Evolutionary conservation across 2,113 vertebrate genomes (phyloP), one percentile per base, ranked within the genome.

Genomic region (Ceratotherium simum): DNA sequence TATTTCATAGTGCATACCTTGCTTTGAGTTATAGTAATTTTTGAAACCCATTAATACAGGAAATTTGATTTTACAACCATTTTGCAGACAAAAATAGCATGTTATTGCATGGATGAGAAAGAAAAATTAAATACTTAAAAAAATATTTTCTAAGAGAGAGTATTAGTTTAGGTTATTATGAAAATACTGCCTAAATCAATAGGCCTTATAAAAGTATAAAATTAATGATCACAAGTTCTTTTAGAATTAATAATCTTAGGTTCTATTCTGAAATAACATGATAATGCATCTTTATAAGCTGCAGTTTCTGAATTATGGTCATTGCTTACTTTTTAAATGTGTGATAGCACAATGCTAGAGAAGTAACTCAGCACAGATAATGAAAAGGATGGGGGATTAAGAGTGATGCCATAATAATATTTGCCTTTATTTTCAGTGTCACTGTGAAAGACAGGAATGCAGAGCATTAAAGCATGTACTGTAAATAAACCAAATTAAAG

Each of bases 401-500:
- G 21, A 46, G 31, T 84, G 69, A 89, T 46, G 8, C 1, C 16
- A 42, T 56, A 33, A 85, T 78, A 65, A 2, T 76, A 48, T 97
- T 97, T 97, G 92, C 96, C 96, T 96, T 97, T 97, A 87, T 97
- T 97, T 96, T 90, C 92, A 85, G 91, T 17, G 21, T 97, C 54
- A 33, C 95, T 92, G 79, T 4, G 3, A 87, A 97, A 97, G 94
- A 96, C 8, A 16, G 94, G 90, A 97, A 85, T 67, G 90, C 1
- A 4, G 87, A 95, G 72, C 98, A 90, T 97, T 98, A 98, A 97
- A 96, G 97, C 76, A 78, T 96, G 84, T 92, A 96, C 91, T 97
- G 96, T 97, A 98, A 98, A 98, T 48, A 96, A 97, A 87, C 60
- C 42, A 42, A 95, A 97, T 98, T 98, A 98, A 98, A 98, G 97